These are phyloP conservation scores for Sander lucioperca DNA, from an alignment of 2,113 vertebrate species.

Conservation along the genomic window DNA sequence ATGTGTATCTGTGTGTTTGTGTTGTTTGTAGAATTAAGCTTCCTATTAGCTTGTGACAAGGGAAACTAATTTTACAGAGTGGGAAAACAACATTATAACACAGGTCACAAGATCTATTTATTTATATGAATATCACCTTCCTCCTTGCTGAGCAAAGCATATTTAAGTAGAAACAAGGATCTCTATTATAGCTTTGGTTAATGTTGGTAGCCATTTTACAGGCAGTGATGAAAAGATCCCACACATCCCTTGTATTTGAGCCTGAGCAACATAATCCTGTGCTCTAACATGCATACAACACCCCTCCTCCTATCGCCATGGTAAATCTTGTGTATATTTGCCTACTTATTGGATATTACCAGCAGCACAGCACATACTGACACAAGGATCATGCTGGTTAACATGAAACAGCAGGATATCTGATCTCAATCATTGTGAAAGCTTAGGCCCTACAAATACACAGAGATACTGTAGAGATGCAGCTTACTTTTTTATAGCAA, in stretches of 20 bases:
- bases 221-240: not conserved
- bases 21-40: constrained; percentile 54
- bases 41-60: constrained; percentile 36
- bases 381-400: constrained; percentile 55
- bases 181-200: not conserved
- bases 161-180: constrained; percentile 17
- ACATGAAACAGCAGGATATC: constrained; percentile 51
- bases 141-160: constrained; percentile 12
- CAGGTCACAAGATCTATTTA: constrained; percentile 17
- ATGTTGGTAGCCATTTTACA: not conserved
- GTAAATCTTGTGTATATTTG: constrained; percentile 66
- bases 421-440: constrained; percentile 38
- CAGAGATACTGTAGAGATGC: not conserved
- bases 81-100: constrained; percentile 31
- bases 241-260: not conserved
- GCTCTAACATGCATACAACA: constrained; percentile 20
- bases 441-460: constrained; percentile 46
- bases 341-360: constrained; percentile 61
- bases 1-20: constrained; percentile 42
- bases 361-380: constrained; percentile 38
- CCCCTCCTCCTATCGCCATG: constrained; percentile 12
- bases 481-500: not conserved
- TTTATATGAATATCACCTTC: constrained; percentile 4
- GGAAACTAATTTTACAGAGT: constrained; percentile 52
- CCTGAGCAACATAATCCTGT: constrained; percentile 21